Conservation (phyloP, 1,140 invertebrate species). For the Bombus huntii region DNA sequence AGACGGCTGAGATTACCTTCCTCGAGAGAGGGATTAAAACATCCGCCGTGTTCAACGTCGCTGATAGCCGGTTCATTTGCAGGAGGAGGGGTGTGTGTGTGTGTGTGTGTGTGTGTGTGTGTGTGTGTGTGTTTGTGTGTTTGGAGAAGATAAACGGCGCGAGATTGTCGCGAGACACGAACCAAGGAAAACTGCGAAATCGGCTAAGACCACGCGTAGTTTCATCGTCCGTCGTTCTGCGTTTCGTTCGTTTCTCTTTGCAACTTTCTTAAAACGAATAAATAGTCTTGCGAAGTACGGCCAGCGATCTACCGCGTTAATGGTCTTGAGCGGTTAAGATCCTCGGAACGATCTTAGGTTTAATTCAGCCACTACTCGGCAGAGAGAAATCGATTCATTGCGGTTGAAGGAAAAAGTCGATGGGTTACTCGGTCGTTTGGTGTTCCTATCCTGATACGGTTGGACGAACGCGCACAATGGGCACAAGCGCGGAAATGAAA, state of each 20-base stretch:
- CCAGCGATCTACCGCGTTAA: neutral
- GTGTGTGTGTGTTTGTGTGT: rapidly evolving
- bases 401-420: neutral
- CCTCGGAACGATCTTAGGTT: neutral
- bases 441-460: neutral
- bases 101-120: no score
- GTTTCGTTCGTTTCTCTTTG: no score
- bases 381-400: neutral
- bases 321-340: neutral
- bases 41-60: neutral
- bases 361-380: neutral
- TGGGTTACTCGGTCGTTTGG: neutral
- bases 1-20: neutral
- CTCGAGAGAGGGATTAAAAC: neutral
- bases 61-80: neutral
- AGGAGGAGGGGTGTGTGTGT: rapidly evolving
- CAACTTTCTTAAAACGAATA: neutral
- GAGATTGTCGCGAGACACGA: neutral
- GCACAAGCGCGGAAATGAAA: neutral
- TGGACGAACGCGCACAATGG: neutral
- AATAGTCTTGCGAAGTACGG: neutral
- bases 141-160: neutral
- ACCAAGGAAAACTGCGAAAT: neutral
- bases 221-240: no score
- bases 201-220: no score